These are phyloP conservation scores for Gyrodactylus bullatarudis DNA, from an alignment of 1,140 invertebrate genomes.

Conservation along the genomic window DNA sequence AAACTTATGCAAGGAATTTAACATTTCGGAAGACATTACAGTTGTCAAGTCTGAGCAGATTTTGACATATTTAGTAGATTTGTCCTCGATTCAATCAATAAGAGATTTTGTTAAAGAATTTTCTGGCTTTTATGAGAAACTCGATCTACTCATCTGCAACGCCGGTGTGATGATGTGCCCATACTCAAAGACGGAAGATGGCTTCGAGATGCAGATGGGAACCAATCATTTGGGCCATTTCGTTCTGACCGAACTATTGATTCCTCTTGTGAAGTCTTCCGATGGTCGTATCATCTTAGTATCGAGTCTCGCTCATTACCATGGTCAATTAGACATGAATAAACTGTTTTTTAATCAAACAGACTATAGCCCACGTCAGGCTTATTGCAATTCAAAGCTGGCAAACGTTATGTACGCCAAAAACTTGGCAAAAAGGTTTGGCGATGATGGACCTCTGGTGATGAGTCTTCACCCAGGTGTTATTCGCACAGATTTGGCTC, in stretches of 20 bases:
- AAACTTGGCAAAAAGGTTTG: constrained; percentile 21
- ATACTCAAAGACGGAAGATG: constrained; percentile 16
- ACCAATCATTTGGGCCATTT: constrained; percentile 23
- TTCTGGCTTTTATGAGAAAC: constrained; percentile 7
- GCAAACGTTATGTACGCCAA: constrained; percentile 34
- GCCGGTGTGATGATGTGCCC: constrained; percentile 31
- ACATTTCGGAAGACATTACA: background rate
- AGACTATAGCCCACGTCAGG: constrained; percentile 12
- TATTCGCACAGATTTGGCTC: constrained; percentile 12
- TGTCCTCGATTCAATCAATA: background rate
- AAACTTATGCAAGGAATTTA: background rate
- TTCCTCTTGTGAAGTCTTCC: constrained; percentile 28
- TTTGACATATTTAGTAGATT: background rate
- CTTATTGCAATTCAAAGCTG: constrained; percentile 34
- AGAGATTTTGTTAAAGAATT: background rate
- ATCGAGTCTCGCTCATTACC: constrained; percentile 17
- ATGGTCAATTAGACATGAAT: constrained; percentile 13
- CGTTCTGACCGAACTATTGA: constrained; percentile 38
- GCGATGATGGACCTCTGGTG: constrained; percentile 10
- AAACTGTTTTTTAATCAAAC: constrained; percentile 16
- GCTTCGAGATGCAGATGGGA: constrained; percentile 23
- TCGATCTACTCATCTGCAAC: constrained; percentile 36
- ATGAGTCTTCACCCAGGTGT: constrained; percentile 15
- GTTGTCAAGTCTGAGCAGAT: background rate
- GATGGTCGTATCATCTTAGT: constrained; percentile 46